Conservation (phyloP, 2,113 vertebrate species). For the Notiomystis cincta region DNA sequence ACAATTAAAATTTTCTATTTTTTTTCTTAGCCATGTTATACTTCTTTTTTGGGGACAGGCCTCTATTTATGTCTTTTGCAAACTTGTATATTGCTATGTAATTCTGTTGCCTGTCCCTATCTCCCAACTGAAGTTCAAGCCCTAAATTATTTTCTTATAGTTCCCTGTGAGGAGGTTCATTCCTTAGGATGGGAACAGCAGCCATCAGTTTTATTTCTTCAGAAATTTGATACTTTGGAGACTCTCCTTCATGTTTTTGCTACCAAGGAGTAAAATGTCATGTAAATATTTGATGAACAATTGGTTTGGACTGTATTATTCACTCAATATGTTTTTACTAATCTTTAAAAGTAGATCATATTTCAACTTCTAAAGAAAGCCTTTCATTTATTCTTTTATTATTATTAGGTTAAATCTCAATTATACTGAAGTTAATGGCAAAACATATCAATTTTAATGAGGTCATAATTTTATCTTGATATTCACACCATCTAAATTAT, state of each 20-base stretch:
- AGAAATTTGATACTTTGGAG: background rate
- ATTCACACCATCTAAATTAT: background rate
- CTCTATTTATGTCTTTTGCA: background rate
- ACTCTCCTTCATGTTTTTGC: background rate
- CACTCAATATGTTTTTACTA: accelerated
- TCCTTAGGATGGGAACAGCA: background rate
- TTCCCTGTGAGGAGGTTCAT: background rate
- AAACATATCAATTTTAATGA: background rate
- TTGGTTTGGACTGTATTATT: background rate
- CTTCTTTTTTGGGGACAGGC: accelerated
- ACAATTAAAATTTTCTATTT: background rate
- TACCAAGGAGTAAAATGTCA: background rate
- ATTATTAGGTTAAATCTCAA: background rate
- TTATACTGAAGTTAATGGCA: background rate
- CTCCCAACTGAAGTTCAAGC: background rate
- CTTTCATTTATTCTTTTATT: background rate
- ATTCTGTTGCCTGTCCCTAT: background rate
- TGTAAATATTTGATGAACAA: background rate
- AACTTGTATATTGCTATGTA: background rate
- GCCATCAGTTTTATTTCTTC: background rate
- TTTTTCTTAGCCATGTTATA: background rate
- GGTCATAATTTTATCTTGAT: background rate
- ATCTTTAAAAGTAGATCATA: background rate
- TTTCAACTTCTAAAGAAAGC: background rate
- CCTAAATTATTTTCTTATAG: background rate